phyloP scores from a whole-genome alignment of 1,140 invertebrate species.

The Melipona quadrifasciata region DNA sequence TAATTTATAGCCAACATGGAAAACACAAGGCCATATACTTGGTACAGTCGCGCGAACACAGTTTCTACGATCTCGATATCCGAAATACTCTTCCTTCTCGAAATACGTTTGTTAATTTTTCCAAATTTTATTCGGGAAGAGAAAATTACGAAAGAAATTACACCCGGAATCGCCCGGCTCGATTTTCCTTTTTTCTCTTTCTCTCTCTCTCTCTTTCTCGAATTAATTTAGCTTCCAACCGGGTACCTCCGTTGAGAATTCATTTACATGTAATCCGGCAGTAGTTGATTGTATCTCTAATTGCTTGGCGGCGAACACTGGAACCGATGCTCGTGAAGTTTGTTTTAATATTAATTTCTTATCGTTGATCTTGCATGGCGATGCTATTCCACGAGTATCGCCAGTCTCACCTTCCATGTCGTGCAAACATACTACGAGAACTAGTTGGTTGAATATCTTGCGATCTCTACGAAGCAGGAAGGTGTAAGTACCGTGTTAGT shows the following conservation, averaged over 20 bases:
- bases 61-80: background rate
- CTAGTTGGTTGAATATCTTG: conserved; percentile 61
- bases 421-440: conserved; percentile 61
- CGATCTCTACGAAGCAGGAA: conserved; percentile 63
- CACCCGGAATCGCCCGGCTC: background rate
- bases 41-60: background rate
- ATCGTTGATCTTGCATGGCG: conserved; percentile 54
- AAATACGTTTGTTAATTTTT: background rate
- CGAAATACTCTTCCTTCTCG: background rate
- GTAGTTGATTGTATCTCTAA: conserved; percentile 38
- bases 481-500: conserved; percentile 74
- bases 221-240: background rate
- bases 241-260: background rate
- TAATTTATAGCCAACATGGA: background rate
- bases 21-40: too few species aligned
- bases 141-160: background rate
- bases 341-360: conserved; percentile 66
- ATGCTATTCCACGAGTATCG: conserved; percentile 48
- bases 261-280: conserved; percentile 19
- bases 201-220: background rate
- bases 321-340: conserved; percentile 42
- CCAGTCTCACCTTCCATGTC: conserved; percentile 44
- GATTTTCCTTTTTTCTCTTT: background rate
- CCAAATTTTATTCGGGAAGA: background rate
- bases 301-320: conserved; percentile 28